Evolutionary conservation across 2,888 invertebrate genomes (phyloP), one percentile per base, ranked within the genome.

Genomic region (Tenthredo livida): DNA sequence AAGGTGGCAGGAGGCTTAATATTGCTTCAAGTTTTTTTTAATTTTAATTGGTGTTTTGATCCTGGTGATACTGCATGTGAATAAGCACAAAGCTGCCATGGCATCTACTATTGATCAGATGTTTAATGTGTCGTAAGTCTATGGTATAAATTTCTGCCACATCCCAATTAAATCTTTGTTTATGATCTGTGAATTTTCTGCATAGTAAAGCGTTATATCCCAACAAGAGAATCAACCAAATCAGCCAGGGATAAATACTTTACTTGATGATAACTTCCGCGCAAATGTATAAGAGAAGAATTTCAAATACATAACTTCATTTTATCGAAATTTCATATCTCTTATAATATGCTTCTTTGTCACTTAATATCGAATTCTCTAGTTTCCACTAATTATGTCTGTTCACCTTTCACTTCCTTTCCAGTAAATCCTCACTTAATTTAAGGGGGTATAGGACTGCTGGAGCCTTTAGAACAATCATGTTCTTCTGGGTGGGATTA

Each of bases 41-140:
- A 3, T n/a, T 17, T 77, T 77, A 54, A 29, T 77, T 33, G 50
- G 54, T 43, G 73, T 73, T 43, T 43, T 73, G 21, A 54, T 33
- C 33, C 50, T 50, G 7, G 73, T 73, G 43, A 54, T 77, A 77
- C 29, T 33, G 50, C 50, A 54, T 77, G 77, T 17, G 50, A 77
- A 43, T 73, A 43, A 7, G 6, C n/a, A 73, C 37, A 37, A 37
- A 37, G 37, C 72, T 73, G 9, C 50, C 21, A 77, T 77, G 77
- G 29, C 17, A 21, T 77, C 50, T 17, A 54, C 77, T 50, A 58
- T 70, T 6, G 50, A 77, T 72, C 65, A 43, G 25, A 43, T 72
- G 80, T 78, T 83, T 25, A 50, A 83, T 43, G 47, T 70, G 43
- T 50, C 73, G 61, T 84, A 73, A 58, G 50, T 72, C 65, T 47